phyloP scores from a whole-genome alignment of 92 coral and sea anemone genomes.

The Paragorgia papillata region DNA sequence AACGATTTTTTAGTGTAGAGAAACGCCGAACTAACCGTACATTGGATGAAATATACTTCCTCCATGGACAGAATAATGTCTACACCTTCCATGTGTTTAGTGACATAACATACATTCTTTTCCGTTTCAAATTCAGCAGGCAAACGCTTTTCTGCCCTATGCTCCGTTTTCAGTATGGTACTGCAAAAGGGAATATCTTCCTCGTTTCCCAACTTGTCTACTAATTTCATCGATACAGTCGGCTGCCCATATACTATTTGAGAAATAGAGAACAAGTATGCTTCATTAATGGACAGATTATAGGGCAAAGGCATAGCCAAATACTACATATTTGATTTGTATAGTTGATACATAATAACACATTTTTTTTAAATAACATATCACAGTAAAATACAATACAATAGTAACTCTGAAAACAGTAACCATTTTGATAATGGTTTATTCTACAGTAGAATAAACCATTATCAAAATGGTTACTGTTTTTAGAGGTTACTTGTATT shows the following conservation, averaged over 20 bases:
- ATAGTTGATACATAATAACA: neutral
- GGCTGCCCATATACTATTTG: neutral
- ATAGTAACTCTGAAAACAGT: too few species aligned
- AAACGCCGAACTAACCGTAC: neutral
- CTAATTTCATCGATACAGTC: neutral
- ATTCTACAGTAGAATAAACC: too few species aligned
- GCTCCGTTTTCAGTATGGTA: neutral
- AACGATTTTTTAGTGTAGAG: conserved; percentile 5
- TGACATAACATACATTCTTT: conserved; percentile 8
- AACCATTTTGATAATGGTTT: too few species aligned
- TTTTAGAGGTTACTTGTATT: too few species aligned
- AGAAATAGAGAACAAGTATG: conserved; percentile 1
- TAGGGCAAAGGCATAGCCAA: neutral
- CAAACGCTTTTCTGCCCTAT: neutral
- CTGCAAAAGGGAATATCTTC: neutral
- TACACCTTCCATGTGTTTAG: conserved; percentile 31
- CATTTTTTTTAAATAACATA: too few species aligned
- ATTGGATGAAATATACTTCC: too few species aligned
- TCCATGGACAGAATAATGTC: too few species aligned
- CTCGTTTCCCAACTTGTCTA: neutral
- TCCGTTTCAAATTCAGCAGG: neutral
- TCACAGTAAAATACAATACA: too few species aligned
- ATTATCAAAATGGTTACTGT: too few species aligned
- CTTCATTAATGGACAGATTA: neutral
- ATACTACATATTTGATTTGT: neutral